phyloP scores from a whole-genome alignment of 2,888 invertebrate species.

The Hyposoter dolosus region DNA sequence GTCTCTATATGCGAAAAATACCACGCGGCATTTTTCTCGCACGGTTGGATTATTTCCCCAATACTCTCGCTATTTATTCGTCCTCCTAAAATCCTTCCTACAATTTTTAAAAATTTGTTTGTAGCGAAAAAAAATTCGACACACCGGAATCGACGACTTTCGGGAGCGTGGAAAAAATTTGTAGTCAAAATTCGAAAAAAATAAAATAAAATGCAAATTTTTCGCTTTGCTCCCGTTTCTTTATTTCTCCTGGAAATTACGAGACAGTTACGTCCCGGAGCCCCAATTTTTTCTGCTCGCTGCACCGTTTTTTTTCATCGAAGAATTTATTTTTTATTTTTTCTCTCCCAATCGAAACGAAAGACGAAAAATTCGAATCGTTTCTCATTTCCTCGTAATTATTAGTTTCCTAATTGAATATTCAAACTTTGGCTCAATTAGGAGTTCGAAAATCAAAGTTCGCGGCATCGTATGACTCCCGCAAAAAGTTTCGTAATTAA shows the following conservation, averaged over 20 bases:
- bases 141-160: background rate
- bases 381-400: background rate
- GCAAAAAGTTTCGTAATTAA: background rate
- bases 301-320: background rate
- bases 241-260: background rate
- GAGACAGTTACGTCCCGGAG: background rate
- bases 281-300: too few species aligned
- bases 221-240: too few species aligned
- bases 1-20: conserved; percentile 21
- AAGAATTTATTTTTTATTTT: background rate
- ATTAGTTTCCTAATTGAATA: background rate
- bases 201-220: background rate
- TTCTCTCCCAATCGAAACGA: background rate
- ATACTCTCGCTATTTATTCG: background rate
- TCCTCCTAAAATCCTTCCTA: background rate
- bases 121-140: background rate
- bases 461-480: background rate
- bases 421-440: background rate
- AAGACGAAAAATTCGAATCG: background rate
- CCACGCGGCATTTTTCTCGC: conserved; percentile 19
- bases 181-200: background rate
- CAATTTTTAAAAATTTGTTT: background rate
- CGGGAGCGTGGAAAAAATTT: background rate
- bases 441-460: background rate
- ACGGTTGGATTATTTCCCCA: background rate